Conservation (phyloP, 2,797 vertebrate genomes). For the Pelochelys cantorii region DNA sequence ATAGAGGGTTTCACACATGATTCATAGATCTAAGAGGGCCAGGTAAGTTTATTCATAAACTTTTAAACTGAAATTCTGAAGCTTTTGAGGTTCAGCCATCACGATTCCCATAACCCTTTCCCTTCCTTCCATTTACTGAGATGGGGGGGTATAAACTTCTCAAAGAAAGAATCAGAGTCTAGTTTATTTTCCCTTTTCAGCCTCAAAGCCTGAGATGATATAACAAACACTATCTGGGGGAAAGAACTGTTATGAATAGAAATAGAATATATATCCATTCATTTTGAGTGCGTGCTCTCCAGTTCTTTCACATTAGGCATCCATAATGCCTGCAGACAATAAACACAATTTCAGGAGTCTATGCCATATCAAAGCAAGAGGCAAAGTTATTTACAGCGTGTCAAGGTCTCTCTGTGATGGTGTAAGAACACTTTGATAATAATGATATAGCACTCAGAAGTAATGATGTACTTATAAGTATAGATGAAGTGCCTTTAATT, state of each 20-base stretch:
- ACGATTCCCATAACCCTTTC: slow-evolving; percentile 17
- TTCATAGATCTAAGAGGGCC: background rate
- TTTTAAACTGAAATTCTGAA: background rate
- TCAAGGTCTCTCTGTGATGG: slow-evolving; percentile 80
- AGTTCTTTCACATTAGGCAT: slow-evolving; percentile 65
- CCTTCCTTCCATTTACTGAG: slow-evolving; percentile 53
- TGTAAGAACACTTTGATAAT: slow-evolving; percentile 67
- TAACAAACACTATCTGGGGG: slow-evolving; percentile 67
- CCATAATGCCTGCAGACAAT: slow-evolving; percentile 73
- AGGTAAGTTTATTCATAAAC: background rate
- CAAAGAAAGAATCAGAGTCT: slow-evolving; percentile 34
- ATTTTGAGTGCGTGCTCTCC: slow-evolving; percentile 77
- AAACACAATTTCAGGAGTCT: slow-evolving; percentile 49
- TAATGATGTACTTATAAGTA: slow-evolving; percentile 73
- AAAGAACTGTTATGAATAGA: slow-evolving; percentile 74
- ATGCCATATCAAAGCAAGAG: slow-evolving; percentile 69
- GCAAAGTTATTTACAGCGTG: slow-evolving; percentile 59
- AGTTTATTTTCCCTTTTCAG: slow-evolving; percentile 35
- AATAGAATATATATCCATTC: slow-evolving; percentile 74
- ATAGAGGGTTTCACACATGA: background rate
- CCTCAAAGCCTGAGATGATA: slow-evolving; percentile 65
- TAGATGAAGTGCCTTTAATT: slow-evolving; percentile 70
- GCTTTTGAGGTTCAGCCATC: slow-evolving; percentile 21
- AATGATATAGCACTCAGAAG: slow-evolving; percentile 76
- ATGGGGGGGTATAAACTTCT: slow-evolving; percentile 34